Evolutionary conservation across 2,113 vertebrate species (phyloP), one percentile per base, ranked within the genome.

Genomic region (Tamias sibiricus): DNA sequence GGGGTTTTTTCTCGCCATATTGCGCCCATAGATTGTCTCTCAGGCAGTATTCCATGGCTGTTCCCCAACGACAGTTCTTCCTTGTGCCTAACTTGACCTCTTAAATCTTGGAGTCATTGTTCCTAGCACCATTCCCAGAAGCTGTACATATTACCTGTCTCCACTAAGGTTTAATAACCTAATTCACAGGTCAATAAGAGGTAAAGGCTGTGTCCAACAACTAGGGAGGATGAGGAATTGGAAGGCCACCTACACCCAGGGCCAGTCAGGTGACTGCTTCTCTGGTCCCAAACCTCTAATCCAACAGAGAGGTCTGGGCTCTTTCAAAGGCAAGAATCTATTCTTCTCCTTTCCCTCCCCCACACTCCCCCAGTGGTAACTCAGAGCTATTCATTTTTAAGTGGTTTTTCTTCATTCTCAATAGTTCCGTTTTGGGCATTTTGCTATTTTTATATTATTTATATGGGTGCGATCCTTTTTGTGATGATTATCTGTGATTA

Each of bases 401-500:
- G 20, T 37, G 69, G 57, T 22, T 82, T 82, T 75, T 83, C 4
- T 88, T 40, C 82, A 28, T 0, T 90, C 93, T 96, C 92, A 87
- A 91, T 82, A 71, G 35, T 77, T 89, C 92, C 32, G 95, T 77
- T 94, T 94, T 80, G 84, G 97, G 94, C 94, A 96, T 97, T 96
- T 95, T 96, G 32, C 92, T 96, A 97, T 98, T 96, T 97, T 98
- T 98, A 95, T 95, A 97, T 94, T 97, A 95, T 90, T 95, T 96
- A 95, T 96, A 95, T 77, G 94, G 90, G 88, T 98, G 95, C 52
- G 97, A 98, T 98, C 87, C 96, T 97, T 96, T 57, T 89, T 1
- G 90, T 97, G 98, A 98, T 97, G 97, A 98, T 97, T 98, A 98
- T 98, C 98, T 98, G 98, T 94, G 97, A 97, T 97, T 97, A 98